These are phyloP conservation scores for Elanus axillaris DNA, from an alignment of 2,113 vertebrate genomes.

Conservation along the genomic window DNA sequence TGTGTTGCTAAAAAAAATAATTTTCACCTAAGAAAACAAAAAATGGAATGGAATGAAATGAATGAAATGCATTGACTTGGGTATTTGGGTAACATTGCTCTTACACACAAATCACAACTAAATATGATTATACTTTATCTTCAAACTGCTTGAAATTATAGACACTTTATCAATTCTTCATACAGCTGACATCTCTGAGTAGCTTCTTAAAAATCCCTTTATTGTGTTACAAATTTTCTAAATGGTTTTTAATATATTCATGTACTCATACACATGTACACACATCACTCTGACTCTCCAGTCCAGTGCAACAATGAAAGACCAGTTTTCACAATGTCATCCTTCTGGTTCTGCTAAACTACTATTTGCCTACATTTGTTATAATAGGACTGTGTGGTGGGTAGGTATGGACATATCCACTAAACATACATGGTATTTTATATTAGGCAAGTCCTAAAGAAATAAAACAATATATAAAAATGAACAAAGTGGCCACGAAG, in stretches of 20 bases:
- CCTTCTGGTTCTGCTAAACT: background rate
- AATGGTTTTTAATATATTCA: background rate
- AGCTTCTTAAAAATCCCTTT: background rate
- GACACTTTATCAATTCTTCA: background rate
- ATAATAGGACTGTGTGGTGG: background rate
- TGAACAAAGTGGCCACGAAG: background rate
- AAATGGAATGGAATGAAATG: too few species aligned
- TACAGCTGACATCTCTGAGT: background rate
- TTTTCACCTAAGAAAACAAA: background rate
- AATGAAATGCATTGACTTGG: background rate
- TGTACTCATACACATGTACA: background rate
- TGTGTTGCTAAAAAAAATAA: background rate
- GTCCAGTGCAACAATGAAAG: background rate
- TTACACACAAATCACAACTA: background rate
- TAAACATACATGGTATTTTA: background rate
- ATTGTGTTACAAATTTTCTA: background rate
- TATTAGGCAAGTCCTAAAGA: background rate
- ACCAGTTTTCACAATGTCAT: background rate
- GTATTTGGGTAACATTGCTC: background rate
- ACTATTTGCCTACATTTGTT: background rate
- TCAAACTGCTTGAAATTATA: background rate
- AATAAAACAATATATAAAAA: background rate
- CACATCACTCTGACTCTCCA: background rate
- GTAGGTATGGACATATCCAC: background rate
- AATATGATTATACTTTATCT: background rate